These are phyloP conservation scores for Clarias magur DNA, from an alignment of 2,113 vertebrate species.

Conservation along the genomic window DNA sequence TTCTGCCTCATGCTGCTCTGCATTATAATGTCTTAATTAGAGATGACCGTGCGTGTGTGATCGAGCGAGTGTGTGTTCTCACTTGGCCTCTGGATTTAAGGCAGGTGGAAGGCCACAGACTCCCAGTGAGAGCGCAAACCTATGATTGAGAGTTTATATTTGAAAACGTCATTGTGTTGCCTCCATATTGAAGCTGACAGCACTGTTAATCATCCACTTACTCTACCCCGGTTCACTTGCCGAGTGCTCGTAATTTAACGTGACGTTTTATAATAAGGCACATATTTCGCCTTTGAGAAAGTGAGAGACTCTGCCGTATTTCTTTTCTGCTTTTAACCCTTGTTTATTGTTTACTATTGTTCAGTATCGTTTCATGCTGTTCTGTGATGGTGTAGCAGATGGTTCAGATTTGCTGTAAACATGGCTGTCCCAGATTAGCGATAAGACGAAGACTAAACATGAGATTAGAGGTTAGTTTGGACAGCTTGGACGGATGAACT, in stretches of 20 bases:
- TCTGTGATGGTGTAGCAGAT: constrained; percentile 23
- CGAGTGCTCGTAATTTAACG: neutral
- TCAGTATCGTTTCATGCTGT: constrained; percentile 8
- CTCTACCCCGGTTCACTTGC: neutral
- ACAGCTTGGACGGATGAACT: constrained; percentile 33
- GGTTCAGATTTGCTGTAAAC: constrained; percentile 32
- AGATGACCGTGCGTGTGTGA: neutral
- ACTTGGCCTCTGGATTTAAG: neutral
- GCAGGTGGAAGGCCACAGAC: neutral
- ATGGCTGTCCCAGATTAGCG: constrained; percentile 6
- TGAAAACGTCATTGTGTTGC: neutral
- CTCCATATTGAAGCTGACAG: neutral
- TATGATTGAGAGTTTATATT: constrained; percentile 3
- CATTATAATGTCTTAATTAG: neutral
- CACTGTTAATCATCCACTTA: neutral
- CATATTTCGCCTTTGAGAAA: neutral
- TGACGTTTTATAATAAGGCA: neutral
- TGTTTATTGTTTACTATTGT: constrained; percentile 14
- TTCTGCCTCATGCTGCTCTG: neutral
- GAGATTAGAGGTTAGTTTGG: constrained; percentile 45
- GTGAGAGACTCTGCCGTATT: neutral
- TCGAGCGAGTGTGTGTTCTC: neutral
- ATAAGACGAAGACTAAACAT: constrained; percentile 49
- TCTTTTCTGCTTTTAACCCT: neutral
- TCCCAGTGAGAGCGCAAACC: neutral